Conservation (phyloP, 2,888 invertebrate genomes). For the Hetaerina titia region DNA sequence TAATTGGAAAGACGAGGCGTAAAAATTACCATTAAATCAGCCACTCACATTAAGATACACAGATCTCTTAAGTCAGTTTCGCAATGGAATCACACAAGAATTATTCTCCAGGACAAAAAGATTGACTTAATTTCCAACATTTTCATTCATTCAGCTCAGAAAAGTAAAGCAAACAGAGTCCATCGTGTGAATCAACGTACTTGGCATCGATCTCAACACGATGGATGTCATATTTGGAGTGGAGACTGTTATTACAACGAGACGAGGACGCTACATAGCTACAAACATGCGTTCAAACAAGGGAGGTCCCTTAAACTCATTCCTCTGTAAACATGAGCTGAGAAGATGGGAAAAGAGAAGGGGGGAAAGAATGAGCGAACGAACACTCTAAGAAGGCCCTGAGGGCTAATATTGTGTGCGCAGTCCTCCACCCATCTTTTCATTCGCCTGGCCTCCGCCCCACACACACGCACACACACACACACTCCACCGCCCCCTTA, state of each 20-base stretch:
- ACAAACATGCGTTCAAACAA: slow-evolving; percentile 6
- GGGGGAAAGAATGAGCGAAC: background rate
- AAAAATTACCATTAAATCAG: no score
- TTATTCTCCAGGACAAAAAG: no score
- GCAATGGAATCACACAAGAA: no score
- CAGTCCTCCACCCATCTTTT: background rate
- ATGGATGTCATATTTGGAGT: slow-evolving; percentile 5
- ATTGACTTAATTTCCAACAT: background rate
- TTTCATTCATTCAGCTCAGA: background rate
- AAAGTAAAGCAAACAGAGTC: background rate
- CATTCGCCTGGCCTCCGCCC: background rate
- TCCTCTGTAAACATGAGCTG: slow-evolving; percentile 29
- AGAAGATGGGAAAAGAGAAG: background rate
- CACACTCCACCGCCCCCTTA: background rate
- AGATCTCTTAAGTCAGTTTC: no score
- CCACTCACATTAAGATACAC: no score
- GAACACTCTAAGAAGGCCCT: background rate
- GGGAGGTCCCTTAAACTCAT: slow-evolving; percentile 3
- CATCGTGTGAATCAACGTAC: background rate
- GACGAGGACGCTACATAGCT: background rate
- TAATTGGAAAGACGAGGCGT: no score
- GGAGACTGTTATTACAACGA: background rate
- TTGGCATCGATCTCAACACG: background rate
- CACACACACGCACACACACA: no score
- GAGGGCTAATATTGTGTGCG: slow-evolving; percentile 40